Base-by-base conservation (phyloP, 2,113 vertebrate species). In the Clarias batrachus region DNA sequence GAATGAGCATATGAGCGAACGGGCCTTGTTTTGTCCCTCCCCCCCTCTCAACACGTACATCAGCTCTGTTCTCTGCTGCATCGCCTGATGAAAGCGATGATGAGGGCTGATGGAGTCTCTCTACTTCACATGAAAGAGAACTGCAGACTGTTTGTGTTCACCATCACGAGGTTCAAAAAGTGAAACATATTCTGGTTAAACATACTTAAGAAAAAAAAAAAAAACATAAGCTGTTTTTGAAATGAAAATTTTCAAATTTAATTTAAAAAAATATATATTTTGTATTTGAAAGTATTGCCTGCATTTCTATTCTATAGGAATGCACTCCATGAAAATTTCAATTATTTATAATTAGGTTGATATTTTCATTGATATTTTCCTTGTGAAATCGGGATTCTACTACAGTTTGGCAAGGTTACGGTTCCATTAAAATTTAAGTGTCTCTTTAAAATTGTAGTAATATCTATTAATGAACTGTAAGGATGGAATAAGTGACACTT, bases 51-150 rank as follows among this genome's bases (percentile, higher is more conserved):
- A 41, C 30, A 62, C 62, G 60, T 68, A 86, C 78, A 77, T 76
- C 52, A 37, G 84, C 48, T 59, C 68, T 54, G 57, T 16, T 81
- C 52, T 86, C 63, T 80, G 76, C 48, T 66, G 84, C 84, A 79
- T 57, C 11, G 52, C 48, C 74, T 86, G 77, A 86, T 82, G 41
- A 59, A 71, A 70, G 76, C 10, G 23, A 73, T 81, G 52, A 82
- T 70, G 68, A 23, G 59, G 30, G 56, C 48, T 73, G 78, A 66
- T 66, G 62, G 62, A 86, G 78, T 80, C 56, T 73, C 78, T 54
- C n/a, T 79, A 23, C 66, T 74, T 73, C 79, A 82, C 78, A 82
- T 86, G 76, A 86, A 86, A 86, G 84, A 56, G 84, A 52, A 60
- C 4, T 6, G n/a, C 63, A 27, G 62, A 30, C 63, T 70, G 37